Evolutionary conservation across 2,888 invertebrate species (phyloP).

Genomic region (Nowickia ferox): DNA sequence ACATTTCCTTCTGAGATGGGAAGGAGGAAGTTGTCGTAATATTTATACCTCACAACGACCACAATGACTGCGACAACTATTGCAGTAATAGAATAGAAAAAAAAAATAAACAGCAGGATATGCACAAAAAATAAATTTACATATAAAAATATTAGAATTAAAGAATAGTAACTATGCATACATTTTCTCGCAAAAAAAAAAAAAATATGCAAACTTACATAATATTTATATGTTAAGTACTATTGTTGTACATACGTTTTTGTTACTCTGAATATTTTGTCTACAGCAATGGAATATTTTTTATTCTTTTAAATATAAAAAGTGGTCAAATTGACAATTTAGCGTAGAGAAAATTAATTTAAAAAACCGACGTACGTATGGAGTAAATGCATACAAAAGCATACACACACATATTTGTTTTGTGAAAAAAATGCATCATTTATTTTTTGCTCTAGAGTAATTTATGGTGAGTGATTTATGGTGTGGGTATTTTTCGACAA

Average conservation of each 20-base stretch:
- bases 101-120: slow-evolving; percentile 44
- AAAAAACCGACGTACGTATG: too few relatives aligned
- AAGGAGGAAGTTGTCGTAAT: slow-evolving; percentile 24
- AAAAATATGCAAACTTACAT: neutral
- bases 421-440: too few relatives aligned
- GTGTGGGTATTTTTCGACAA: too few relatives aligned
- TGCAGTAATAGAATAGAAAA: slow-evolving; percentile 3
- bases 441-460: too few relatives aligned
- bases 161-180: neutral
- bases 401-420: too few relatives aligned
- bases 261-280: slow-evolving; percentile 14
- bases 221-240: slow-evolving; percentile 12
- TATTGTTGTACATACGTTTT: slow-evolving; percentile 6
- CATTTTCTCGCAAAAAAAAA: neutral
- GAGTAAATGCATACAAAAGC: too few relatives aligned
- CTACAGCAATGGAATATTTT: neutral
- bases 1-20: slow-evolving; percentile 23
- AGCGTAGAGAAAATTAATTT: too few relatives aligned
- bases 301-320: neutral
- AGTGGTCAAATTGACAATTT: neutral
- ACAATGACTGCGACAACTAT: slow-evolving; percentile 49
- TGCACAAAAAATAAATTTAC: slow-evolving; percentile 35
- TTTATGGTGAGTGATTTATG: too few relatives aligned
- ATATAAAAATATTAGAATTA: slow-evolving; percentile 27
- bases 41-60: slow-evolving; percentile 39